Evolutionary conservation across 2,797 vertebrate genomes (phyloP), one percentile per base, ranked within the genome.

Genomic region (Luscinia megarhynchos): DNA sequence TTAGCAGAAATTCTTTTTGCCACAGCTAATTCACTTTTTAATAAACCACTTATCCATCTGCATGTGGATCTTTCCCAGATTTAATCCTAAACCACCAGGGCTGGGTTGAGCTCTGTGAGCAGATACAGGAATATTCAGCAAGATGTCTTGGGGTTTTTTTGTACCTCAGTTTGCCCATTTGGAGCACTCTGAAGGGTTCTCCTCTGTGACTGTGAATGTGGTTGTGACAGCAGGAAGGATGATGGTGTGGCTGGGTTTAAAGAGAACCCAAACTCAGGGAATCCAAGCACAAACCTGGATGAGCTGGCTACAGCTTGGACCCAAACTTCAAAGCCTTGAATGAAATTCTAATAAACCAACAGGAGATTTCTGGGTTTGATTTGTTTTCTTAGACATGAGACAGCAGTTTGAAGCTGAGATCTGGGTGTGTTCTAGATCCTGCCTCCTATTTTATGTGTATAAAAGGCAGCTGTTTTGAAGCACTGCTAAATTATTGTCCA

Each of bases 201-300:
- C 6, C n/a, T 46, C 14, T 7, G 1, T 20, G 22, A 6, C 7
- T 8, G 0, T 46, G 34, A 11, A 24, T 15, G 34, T 46, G 13
- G 11, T 10, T 46, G 26, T 53, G 67, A 30, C 26, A 74, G 54
- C 27, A 78, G 50, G 48, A 64, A 36, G 17, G 17, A 19, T 80
- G 43, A 19, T 80, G 43, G 18, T 3, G 17, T 73, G 27, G 20
- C 18, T 73, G 59, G 11, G 30, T 11, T 34, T 2, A 9, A 18
- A 27, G 45, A 29, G 20, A 55, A 16, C 9, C 59, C 59, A 66
- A 18, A 32, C 30, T 58, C 61, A 51, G 22, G 12, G 13, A 45
- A 36, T 24, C 40, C 18, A 57, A 38, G 4, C 13, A 10, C 4
- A 8, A 41, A 7, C 32, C 14, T 74, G 30, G 9, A 45, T 55